Conservation (phyloP, 2,797 vertebrate genomes). For the Channa striata region DNA sequence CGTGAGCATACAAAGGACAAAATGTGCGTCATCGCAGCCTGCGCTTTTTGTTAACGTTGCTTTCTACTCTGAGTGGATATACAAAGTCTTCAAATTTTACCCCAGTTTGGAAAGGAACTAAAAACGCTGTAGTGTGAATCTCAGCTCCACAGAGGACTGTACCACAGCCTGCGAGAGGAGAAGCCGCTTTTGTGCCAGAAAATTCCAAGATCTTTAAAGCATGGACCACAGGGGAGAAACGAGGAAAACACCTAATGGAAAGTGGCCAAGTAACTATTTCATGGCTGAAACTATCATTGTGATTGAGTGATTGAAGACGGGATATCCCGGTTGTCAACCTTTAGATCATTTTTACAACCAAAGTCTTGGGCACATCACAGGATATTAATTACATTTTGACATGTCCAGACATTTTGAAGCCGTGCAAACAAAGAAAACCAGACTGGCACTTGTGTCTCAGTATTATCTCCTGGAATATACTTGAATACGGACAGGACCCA, state of each 20-base stretch:
- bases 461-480: slow-evolving; percentile 84
- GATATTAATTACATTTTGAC: slow-evolving; percentile 45
- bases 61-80: slow-evolving; percentile 97
- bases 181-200: slow-evolving; percentile 10
- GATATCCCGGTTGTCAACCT: slow-evolving; percentile 29
- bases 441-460: slow-evolving; percentile 60
- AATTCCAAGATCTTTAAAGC: slow-evolving; percentile 39
- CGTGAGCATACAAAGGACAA: slow-evolving; percentile 94
- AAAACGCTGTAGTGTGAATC: slow-evolving; percentile 39
- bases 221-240: slow-evolving; percentile 34
- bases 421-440: slow-evolving; percentile 61
- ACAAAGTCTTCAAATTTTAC: slow-evolving; percentile 91
- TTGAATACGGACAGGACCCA: slow-evolving; percentile 74
- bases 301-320: slow-evolving; percentile 30
- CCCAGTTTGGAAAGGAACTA: slow-evolving; percentile 77
- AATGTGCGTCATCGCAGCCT: slow-evolving; percentile 92
- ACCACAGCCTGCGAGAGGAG: slow-evolving; percentile 38
- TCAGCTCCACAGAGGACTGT: slow-evolving; percentile 78
- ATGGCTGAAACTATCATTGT: slow-evolving; percentile 37
- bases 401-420: slow-evolving; percentile 71
- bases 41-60: slow-evolving; percentile 95
- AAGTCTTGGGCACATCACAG: slow-evolving; percentile 70
- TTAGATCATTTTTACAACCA: slow-evolving; percentile 39
- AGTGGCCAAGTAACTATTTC: slow-evolving; percentile 49
- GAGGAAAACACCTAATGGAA: slow-evolving; percentile 30